Percentiles rank a stretch among this genome's conserved stretches.
Evolutionary conservation across 2,888 invertebrate species (phyloP).

Genomic region (Tetragonisca angustula): DNA sequence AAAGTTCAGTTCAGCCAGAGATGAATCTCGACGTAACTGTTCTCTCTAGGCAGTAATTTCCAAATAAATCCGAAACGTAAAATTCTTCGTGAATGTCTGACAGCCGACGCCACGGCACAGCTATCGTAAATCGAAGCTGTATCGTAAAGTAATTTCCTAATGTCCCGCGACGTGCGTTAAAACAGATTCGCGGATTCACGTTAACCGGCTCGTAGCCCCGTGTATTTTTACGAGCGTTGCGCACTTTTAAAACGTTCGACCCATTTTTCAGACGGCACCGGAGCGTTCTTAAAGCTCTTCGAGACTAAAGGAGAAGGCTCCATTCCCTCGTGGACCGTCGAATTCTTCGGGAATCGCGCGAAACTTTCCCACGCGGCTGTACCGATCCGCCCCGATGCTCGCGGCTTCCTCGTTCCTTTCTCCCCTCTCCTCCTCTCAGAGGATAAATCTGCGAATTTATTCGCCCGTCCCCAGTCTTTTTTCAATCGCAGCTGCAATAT

Average conservation of each 20-base stretch:
- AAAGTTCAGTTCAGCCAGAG: background rate
- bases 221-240: slow-evolving; percentile 27
- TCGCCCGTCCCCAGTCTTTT: background rate
- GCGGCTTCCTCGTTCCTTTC: background rate
- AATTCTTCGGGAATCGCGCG: slow-evolving; percentile 9
- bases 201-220: background rate
- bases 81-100: background rate
- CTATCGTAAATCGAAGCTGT: background rate
- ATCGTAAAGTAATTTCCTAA: background rate
- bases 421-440: background rate
- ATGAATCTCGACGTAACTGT: background rate
- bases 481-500: background rate
- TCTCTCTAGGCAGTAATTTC: background rate
- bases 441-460: slow-evolving; percentile 24
- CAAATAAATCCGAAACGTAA: background rate
- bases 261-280: slow-evolving; percentile 22
- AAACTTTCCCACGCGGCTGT: slow-evolving; percentile 14
- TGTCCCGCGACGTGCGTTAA: slow-evolving; percentile 16
- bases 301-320: slow-evolving; percentile 18
- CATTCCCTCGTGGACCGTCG: background rate
- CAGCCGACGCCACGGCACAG: background rate
- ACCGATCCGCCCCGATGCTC: background rate
- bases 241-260: slow-evolving; percentile 33
- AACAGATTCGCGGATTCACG: slow-evolving; percentile 19
- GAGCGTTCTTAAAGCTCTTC: slow-evolving; percentile 16